These are phyloP conservation scores for Oryzias celebensis DNA, from an alignment of 2,113 vertebrate genomes.

Conservation along the genomic window DNA sequence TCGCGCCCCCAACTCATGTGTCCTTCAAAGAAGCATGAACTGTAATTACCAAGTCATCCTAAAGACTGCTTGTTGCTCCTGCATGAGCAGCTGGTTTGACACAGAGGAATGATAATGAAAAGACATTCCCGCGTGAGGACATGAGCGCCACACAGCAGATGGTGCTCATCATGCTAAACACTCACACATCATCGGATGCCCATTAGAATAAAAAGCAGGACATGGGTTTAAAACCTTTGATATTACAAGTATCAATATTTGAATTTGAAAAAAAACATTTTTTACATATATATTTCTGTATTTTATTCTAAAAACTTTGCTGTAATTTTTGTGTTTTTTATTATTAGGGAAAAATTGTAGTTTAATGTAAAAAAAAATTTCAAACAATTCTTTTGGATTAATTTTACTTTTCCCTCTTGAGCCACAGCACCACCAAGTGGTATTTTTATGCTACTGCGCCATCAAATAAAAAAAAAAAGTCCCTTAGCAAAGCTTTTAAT, in stretches of 20 bases:
- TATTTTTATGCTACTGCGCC: conserved; percentile 1
- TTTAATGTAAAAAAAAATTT: no score
- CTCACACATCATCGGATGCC: conserved; percentile 2
- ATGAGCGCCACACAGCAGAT: conserved; percentile 41
- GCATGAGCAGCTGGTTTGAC: conserved; percentile 66
- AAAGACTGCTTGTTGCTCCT: conserved; percentile 57
- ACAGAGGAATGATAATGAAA: conserved; percentile 77
- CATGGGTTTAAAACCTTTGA: no score
- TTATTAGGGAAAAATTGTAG: no score
- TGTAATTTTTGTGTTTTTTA: no score
- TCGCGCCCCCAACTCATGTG: conserved; percentile 12
- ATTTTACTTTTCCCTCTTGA: background rate
- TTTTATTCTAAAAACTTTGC: no score
- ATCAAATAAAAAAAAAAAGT: background rate
- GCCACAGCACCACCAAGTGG: conserved; percentile 49
- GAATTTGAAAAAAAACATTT: no score
- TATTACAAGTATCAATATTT: no score
- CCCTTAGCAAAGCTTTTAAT: no score
- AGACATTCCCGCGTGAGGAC: conserved; percentile 28
- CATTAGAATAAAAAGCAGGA: background rate
- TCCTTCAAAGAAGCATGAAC: conserved; percentile 21
- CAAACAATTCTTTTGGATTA: no score
- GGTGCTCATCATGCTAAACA: conserved; percentile 32
- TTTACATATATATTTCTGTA: no score
- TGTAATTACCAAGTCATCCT: conserved; percentile 60